A percentile compares a stretch with the other conserved stretches of the same genome.
phyloP scores from a whole-genome alignment of 2,113 vertebrate genomes.

The Rhea americana region DNA sequence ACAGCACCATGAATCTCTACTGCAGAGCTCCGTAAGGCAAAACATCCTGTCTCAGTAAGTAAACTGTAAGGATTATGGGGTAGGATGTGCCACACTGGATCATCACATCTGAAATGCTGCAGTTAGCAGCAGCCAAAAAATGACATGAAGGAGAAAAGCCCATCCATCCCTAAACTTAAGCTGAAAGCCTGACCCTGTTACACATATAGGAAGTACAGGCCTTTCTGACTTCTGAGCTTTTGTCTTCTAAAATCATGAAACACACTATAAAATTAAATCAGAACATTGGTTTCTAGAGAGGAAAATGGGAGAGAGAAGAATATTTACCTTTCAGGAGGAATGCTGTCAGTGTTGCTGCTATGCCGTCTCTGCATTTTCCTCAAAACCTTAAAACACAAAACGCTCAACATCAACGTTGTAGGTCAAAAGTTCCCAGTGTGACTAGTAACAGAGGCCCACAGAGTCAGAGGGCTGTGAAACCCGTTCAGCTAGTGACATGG shows the following conservation, averaged over 20 bases:
- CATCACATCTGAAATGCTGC: background rate
- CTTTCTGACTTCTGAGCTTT: background rate
- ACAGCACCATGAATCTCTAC: background rate
- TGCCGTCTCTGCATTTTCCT: constrained; percentile 98
- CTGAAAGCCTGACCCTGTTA: background rate
- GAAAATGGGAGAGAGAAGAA: rapidly evolving
- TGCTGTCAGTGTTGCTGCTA: constrained; percentile 95
- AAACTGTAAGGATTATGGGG: background rate
- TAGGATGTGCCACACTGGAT: background rate
- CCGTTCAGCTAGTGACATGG: constrained; percentile 22
- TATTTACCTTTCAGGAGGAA: constrained; percentile 90
- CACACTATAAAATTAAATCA: background rate
- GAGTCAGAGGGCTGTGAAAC: background rate
- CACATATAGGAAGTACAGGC: background rate
- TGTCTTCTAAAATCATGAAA: background rate
- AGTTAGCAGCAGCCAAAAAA: background rate
- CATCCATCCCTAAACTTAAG: rapidly evolving
- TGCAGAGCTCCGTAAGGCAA: background rate
- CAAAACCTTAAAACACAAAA: constrained; percentile 83
- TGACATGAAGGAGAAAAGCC: background rate
- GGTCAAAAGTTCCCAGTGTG: background rate
- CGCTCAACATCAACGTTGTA: constrained; percentile 65
- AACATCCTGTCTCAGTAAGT: background rate
- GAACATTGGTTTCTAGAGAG: background rate
- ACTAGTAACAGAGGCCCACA: background rate